Percentiles rank a stretch among this genome's conserved stretches.
Evolutionary conservation across 2,113 vertebrate species (phyloP).

Genomic region (Bufo bufo): DNA sequence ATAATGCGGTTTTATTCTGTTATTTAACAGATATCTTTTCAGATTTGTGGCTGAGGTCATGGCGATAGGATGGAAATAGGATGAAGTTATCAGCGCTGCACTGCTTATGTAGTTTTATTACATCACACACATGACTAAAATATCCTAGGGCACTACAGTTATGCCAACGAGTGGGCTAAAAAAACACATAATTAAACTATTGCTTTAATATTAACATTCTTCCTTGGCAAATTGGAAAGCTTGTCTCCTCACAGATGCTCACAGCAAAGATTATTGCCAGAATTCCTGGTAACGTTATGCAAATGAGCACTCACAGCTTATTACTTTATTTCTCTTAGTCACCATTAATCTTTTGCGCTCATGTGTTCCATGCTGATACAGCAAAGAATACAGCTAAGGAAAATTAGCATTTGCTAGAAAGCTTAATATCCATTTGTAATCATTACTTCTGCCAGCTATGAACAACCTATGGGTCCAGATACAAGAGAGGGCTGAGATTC

Average conservation of each 20-base stretch:
- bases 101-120: slow-evolving; percentile 24
- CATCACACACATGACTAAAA: slow-evolving; percentile 20
- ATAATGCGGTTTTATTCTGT: slow-evolving; percentile 54
- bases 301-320: slow-evolving; percentile 16
- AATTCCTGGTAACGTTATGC: slow-evolving; percentile 30
- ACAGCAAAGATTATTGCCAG: slow-evolving; percentile 23
- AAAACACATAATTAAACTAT: slow-evolving; percentile 37
- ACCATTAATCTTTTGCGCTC: slow-evolving; percentile 24
- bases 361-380: slow-evolving; percentile 1
- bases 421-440: slow-evolving; percentile 3
- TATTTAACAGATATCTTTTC: slow-evolving; percentile 46
- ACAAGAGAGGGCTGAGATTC: background rate
- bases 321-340: slow-evolving; percentile 13
- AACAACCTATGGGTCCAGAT: background rate
- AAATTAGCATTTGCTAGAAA: slow-evolving; percentile 19
- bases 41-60: slow-evolving; percentile 48
- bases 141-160: slow-evolving; percentile 18
- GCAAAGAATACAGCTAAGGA: background rate
- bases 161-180: slow-evolving; percentile 18
- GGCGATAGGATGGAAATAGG: slow-evolving; percentile 16
- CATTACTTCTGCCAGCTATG: background rate
- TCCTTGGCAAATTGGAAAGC: slow-evolving; percentile 35
- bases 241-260: slow-evolving; percentile 1
- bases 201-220: slow-evolving; percentile 36
- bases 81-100: background rate